phyloP scores from a whole-genome alignment of 2,113 vertebrate genomes.

The Apistogramma diplotaenia region DNA sequence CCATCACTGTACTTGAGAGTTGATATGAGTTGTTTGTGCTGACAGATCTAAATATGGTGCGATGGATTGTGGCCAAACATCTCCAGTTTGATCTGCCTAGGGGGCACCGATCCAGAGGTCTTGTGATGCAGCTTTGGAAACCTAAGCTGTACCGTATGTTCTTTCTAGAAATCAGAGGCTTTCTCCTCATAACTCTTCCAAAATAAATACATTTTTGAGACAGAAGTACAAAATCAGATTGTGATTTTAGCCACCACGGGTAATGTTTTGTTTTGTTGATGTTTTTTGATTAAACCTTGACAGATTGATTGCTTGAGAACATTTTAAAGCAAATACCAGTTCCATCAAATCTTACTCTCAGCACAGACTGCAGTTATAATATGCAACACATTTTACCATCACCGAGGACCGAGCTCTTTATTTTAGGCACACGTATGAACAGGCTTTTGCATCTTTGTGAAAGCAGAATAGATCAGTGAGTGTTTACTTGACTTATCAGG shows the following conservation, averaged over 20 bases:
- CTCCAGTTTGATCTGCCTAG: too few relatives aligned
- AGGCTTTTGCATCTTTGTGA: neutral
- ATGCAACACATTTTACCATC: neutral
- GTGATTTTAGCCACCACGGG: neutral
- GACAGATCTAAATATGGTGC: too few relatives aligned
- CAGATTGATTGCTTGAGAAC: neutral
- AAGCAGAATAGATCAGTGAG: neutral
- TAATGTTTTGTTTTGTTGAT: too few relatives aligned
- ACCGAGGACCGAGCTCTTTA: neutral
- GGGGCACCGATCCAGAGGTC: too few relatives aligned
- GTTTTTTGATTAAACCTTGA: neutral
- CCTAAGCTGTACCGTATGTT: too few relatives aligned
- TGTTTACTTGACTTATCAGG: neutral
- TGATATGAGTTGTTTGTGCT: too few relatives aligned
- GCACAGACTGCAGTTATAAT: neutral
- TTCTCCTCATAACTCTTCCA: too few relatives aligned
- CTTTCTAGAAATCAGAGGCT: too few relatives aligned
- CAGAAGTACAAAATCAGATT: slow-evolving; percentile 24
- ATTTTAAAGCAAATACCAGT: slow-evolving; percentile 24
- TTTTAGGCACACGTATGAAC: slow-evolving; percentile 8
- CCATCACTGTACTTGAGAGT: too few relatives aligned
- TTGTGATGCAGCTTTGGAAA: too few relatives aligned
- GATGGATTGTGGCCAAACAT: too few relatives aligned
- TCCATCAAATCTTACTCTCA: neutral
- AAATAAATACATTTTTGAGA: neutral